These are phyloP conservation scores for Numida meleagris DNA, from an alignment of 2,113 vertebrate species.

Conservation along the genomic window DNA sequence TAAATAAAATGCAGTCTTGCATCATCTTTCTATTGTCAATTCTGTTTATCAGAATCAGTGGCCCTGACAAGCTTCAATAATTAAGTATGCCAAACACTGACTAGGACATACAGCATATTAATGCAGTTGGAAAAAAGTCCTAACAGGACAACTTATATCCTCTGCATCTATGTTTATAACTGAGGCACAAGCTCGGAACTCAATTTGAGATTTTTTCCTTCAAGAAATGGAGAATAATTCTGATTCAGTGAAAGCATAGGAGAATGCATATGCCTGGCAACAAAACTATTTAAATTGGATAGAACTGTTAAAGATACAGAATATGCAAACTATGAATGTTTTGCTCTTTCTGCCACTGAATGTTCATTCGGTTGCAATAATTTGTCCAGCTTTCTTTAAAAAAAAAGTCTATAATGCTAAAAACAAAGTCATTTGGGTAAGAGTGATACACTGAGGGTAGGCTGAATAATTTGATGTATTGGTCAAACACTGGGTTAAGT, in stretches of 20 bases:
- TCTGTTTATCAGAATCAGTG: constrained; percentile 9
- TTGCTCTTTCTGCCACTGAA: constrained; percentile 38
- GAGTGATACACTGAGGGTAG: not conserved
- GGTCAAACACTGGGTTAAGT: not conserved
- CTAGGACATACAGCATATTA: not conserved
- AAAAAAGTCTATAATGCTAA: not conserved
- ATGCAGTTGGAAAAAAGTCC: not conserved
- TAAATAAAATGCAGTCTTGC: constrained; percentile 4
- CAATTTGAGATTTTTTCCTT: not conserved
- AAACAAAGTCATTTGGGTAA: not conserved
- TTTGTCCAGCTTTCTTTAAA: constrained; percentile 23
- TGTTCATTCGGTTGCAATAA: constrained; percentile 50
- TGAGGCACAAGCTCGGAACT: not conserved
- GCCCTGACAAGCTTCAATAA: constrained; percentile 25
- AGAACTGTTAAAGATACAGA: not conserved
- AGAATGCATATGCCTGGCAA: constrained; percentile 15
- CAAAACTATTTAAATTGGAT: constrained; percentile 32
- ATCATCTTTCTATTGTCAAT: constrained; percentile 14
- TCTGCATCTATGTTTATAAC: no score
- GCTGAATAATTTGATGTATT: not conserved
- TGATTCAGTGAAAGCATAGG: not conserved
- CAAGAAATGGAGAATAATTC: not conserved
- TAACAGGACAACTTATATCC: not conserved
- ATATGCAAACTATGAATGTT: constrained; percentile 43
- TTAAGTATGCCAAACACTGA: constrained; percentile 14